Percentiles rank a stretch among this genome's conserved stretches.
These are phyloP conservation scores for Phoeniculus purpureus DNA, from an alignment of 2,797 vertebrate genomes.

Conservation along the genomic window DNA sequence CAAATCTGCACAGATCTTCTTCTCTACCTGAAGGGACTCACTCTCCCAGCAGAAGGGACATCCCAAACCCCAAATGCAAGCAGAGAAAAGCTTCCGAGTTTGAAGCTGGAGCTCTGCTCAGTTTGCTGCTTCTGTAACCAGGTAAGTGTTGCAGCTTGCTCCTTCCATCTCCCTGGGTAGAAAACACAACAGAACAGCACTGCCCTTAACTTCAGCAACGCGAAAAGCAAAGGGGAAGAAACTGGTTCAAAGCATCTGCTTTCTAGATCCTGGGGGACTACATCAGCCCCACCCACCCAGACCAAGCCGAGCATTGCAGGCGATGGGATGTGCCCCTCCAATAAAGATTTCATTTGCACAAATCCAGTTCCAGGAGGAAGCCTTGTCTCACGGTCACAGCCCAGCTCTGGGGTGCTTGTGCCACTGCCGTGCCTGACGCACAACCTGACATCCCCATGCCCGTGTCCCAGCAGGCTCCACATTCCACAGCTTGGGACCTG, in stretches of 20 bases:
- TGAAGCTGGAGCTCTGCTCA: not conserved
- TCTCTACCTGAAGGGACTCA: not conserved
- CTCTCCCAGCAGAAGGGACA: not conserved
- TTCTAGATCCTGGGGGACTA: not conserved
- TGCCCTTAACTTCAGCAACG: not conserved
- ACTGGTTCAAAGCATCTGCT: not conserved
- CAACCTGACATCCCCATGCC: rapidly evolving
- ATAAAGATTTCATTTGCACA: not conserved
- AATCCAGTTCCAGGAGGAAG: not conserved
- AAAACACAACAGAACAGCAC: not conserved
- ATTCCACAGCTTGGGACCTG: not conserved
- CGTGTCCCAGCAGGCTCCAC: rapidly evolving
- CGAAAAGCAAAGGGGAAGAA: not conserved
- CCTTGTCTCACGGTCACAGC: not conserved
- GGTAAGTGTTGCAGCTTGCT: not conserved
- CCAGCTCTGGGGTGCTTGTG: not conserved
- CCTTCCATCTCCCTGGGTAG: not conserved
- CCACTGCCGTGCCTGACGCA: not conserved
- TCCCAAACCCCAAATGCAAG: not conserved
- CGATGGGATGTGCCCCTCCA: not conserved
- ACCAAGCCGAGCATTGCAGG: not conserved
- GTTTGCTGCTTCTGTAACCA: not conserved
- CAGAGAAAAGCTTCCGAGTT: not conserved
- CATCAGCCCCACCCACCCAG: not conserved
- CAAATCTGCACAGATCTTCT: not conserved